phyloP scores from a whole-genome alignment of 2,113 vertebrate genomes.

The Labeo rohita region DNA sequence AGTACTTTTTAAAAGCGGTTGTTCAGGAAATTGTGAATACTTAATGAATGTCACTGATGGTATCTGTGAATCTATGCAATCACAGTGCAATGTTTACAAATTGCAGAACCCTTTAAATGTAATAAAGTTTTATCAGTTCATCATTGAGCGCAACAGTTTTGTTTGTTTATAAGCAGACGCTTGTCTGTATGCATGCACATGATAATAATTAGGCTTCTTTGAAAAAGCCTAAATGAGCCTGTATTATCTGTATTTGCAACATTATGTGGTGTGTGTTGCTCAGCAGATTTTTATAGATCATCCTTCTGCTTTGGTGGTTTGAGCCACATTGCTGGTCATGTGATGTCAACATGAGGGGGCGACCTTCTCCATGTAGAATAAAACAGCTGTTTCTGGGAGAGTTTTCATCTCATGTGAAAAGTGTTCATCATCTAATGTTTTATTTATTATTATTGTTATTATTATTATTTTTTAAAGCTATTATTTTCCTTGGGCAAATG shows the following conservation, averaged over 20 bases:
- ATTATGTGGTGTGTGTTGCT: not conserved
- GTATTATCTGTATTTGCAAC: not conserved
- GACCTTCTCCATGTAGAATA: not conserved
- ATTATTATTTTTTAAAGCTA: too few species aligned
- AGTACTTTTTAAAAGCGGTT: conserved; percentile 20
- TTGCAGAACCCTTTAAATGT: conserved; percentile 18
- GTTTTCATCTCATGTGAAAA: not conserved
- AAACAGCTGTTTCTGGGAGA: not conserved
- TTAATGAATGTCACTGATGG: not conserved
- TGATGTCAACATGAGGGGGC: not conserved
- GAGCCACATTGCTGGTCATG: not conserved
- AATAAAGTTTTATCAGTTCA: conserved; percentile 46
- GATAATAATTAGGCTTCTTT: not conserved
- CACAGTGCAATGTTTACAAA: not conserved
- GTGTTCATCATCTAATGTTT: not conserved
- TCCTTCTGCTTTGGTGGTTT: not conserved
- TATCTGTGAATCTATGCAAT: conserved; percentile 39
- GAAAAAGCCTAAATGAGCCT: not conserved
- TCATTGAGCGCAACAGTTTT: not conserved
- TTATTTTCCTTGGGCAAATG: not conserved
- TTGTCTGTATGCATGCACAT: not conserved
- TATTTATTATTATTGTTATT: too few species aligned
- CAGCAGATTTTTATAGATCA: not conserved
- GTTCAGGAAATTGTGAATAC: conserved; percentile 17
- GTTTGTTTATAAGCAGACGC: not conserved